phyloP scores from a whole-genome alignment of 2,113 vertebrate genomes.

The Oreochromis tanganicae region DNA sequence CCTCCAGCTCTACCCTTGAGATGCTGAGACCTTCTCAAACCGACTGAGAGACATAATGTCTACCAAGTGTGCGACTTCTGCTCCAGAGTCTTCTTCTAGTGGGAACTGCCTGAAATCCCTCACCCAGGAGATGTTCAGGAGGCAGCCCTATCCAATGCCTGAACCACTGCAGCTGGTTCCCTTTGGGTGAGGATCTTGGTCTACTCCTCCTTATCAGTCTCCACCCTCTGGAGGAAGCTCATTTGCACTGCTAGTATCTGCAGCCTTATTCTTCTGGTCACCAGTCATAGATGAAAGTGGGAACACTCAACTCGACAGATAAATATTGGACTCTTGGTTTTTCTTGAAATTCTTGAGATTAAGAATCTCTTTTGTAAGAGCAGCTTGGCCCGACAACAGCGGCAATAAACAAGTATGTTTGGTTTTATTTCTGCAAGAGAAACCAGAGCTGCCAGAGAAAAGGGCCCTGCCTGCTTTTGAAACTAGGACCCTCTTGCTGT shows the following conservation, averaged over 20 bases:
- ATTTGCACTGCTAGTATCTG: background rate
- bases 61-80: background rate
- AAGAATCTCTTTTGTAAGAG: background rate
- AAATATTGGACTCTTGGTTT: background rate
- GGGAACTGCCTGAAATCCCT: background rate
- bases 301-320: background rate
- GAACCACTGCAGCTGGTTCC: background rate
- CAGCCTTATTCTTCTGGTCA: background rate
- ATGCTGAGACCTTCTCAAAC: background rate
- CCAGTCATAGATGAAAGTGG: background rate
- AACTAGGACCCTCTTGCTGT: background rate
- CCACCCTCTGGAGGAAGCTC: background rate
- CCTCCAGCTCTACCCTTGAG: background rate
- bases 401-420: background rate
- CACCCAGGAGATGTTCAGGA: background rate
- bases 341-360: background rate
- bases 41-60: background rate
- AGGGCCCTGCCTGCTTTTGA: background rate
- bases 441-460: background rate
- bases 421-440: background rate
- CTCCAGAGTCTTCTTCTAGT: background rate
- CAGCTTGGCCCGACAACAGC: background rate
- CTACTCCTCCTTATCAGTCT: background rate
- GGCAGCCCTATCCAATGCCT: background rate
- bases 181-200: background rate